These are phyloP conservation scores for Sylvia borin DNA, from an alignment of 2,797 vertebrate genomes.

Conservation along the genomic window DNA sequence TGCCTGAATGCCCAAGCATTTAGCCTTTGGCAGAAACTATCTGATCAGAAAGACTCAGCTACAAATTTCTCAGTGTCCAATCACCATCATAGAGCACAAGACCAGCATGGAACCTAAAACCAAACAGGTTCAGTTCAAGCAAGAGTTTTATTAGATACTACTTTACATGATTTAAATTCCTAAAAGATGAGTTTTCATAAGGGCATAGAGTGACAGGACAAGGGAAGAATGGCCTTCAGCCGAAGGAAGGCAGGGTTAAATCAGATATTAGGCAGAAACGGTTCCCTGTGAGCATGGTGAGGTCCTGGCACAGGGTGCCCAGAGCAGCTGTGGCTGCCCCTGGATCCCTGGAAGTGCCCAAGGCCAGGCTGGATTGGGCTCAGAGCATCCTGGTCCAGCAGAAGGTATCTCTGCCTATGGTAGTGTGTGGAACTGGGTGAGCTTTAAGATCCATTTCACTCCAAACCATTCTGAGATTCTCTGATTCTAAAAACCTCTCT, in stretches of 20 bases:
- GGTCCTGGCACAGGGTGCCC: background rate
- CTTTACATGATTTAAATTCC: background rate
- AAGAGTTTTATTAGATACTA: background rate
- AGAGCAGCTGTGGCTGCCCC: background rate
- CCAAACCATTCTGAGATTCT: background rate
- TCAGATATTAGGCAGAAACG: background rate
- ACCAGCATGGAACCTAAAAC: background rate
- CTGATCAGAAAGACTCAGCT: background rate
- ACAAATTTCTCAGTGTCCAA: background rate
- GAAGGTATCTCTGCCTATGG: background rate
- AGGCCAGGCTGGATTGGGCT: rapidly evolving
- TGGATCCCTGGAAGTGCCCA: background rate
- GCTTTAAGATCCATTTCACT: background rate
- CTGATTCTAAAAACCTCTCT: background rate
- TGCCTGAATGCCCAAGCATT: too few species aligned
- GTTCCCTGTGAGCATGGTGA: rapidly evolving
- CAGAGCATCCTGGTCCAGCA: background rate
- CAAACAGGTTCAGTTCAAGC: background rate
- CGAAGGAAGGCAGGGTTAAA: background rate
- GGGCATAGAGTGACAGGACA: background rate
- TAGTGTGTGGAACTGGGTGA: background rate
- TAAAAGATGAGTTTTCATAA: background rate
- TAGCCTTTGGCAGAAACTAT: background rate
- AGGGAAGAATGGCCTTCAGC: background rate
- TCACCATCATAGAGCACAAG: background rate